Evolutionary conservation across 2,113 vertebrate genomes (phyloP), one percentile per base, ranked within the genome.

Genomic region (Pogonocichla stellata): DNA sequence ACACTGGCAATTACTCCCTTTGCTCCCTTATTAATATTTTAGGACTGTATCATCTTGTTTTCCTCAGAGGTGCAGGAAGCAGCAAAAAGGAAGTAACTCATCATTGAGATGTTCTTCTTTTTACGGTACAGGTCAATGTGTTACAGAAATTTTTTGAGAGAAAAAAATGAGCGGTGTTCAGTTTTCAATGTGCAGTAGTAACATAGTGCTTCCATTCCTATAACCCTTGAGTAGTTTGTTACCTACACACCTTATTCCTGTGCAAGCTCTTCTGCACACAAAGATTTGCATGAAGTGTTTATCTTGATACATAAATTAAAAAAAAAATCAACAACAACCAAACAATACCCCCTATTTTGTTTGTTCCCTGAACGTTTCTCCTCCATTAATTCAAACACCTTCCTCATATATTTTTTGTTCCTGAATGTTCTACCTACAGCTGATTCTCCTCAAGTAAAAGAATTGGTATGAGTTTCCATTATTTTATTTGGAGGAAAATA

Each of bases 21-120:
- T 81, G 48, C 40, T 80, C 34, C 67, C 51, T 90, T 74, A 90
- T 95, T 83, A 94, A 91, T 94, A 92, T 92, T 94, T 90, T 70
- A 95, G 58, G 62, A 56, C 26, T 40, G 9, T 42, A 88, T 67
- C 3, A 20, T 93, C 80, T 80, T 88, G 64, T 70, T 93, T 90
- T 86, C 42, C 34, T 88, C 26, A 31, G 92, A 77, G 75, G 48
- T 66, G 56, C 28, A 88, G 81, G 87, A 96, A 93, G 36, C 33
- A 56, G 47, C 26, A 88, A 80, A 90, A 80, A 66, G 54, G 84
- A 91, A 73, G 62, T 43, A 90, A 69, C 42, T 38, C 33, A 38
- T 80, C 36, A 42, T 8, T 38, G 67, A 70, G n/a, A 53, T 53
- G 18, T 42, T 77, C 19, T 31, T 79, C 64, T 72, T 4, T 77